These are phyloP conservation scores for Smutsia temminckii DNA, from an alignment of 2,797 vertebrate species.

Conservation along the genomic window DNA sequence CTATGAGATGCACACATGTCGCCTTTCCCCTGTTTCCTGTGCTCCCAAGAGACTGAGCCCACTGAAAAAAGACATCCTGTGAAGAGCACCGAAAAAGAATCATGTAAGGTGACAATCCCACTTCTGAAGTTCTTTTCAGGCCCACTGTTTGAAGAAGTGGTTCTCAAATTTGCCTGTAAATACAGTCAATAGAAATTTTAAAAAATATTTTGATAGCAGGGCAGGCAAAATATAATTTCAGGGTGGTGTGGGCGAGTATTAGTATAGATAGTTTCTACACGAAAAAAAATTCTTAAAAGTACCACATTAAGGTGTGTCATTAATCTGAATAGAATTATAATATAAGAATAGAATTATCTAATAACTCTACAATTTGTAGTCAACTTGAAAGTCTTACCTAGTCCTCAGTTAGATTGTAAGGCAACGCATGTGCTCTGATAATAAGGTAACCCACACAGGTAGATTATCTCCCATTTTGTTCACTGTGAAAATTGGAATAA, in stretches of 20 bases:
- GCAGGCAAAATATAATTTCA: not conserved
- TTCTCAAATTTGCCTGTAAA: not conserved
- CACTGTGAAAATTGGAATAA: not conserved
- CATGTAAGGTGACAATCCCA: not conserved
- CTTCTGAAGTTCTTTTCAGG: not conserved
- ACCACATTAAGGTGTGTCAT: not conserved
- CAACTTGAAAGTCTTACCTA: not conserved
- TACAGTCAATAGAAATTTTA: not conserved
- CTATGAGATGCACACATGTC: not conserved
- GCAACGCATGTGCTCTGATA: not conserved
- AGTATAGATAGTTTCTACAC: not conserved
- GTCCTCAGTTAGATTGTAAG: fast-evolving
- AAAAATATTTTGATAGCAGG: not conserved
- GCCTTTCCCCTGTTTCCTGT: not conserved
- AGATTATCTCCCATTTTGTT: not conserved
- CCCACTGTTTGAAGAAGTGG: not conserved
- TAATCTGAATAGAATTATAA: not conserved
- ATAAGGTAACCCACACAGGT: not conserved
- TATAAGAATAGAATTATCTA: not conserved
- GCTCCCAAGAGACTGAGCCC: not conserved
- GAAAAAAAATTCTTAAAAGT: not conserved
- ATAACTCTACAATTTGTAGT: not conserved
- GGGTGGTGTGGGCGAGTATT: not conserved
- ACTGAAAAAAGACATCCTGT: not conserved
- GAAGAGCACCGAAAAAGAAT: not conserved